Percentiles rank a stretch among this genome's conserved stretches.
Conservation (phyloP, 2,113 vertebrate genomes). For the Acanthochromis polyacanthus region DNA sequence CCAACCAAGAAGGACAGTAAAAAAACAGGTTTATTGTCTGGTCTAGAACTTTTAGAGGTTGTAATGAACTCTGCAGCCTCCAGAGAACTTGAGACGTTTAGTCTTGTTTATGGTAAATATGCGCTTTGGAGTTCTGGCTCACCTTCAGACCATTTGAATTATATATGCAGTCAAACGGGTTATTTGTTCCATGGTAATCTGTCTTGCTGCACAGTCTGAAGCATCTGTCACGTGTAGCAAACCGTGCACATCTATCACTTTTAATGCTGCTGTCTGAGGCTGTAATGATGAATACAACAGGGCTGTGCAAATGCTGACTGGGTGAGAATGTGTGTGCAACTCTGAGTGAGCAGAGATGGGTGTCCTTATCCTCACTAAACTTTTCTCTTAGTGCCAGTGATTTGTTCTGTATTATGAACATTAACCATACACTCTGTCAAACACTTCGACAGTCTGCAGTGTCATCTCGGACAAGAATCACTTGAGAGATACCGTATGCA, state of each 20-base stretch:
- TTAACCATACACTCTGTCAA: constrained; percentile 12
- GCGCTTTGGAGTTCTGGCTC: constrained; percentile 4
- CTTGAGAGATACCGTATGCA: not conserved
- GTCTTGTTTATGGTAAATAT: constrained; percentile 13
- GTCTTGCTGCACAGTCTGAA: constrained; percentile 14
- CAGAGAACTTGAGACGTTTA: not conserved
- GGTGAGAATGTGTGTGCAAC: constrained; percentile 7
- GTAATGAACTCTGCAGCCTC: constrained; percentile 21
- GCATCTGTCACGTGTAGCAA: constrained; percentile 17
- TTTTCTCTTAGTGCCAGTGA: constrained; percentile 12
- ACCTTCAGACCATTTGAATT: constrained; percentile 15
- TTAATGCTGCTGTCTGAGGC: constrained; percentile 27
- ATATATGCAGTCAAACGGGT: constrained; percentile 20
- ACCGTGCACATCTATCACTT: constrained; percentile 46
- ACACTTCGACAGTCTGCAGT: not conserved
- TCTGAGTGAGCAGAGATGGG: not conserved
- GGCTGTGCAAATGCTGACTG: constrained; percentile 28
- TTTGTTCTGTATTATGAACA: constrained; percentile 34
- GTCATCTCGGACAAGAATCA: constrained; percentile 21
- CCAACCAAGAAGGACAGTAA: not conserved
- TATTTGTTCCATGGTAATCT: constrained; percentile 33
- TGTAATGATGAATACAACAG: constrained; percentile 38
- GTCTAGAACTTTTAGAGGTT: constrained; percentile 1
- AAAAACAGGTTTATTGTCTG: not conserved
- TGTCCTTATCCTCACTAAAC: constrained; percentile 27